Evolutionary conservation across 2,888 invertebrate species (phyloP), one percentile per base, ranked within the genome.

Genomic region (Drosophila kanekoi): DNA sequence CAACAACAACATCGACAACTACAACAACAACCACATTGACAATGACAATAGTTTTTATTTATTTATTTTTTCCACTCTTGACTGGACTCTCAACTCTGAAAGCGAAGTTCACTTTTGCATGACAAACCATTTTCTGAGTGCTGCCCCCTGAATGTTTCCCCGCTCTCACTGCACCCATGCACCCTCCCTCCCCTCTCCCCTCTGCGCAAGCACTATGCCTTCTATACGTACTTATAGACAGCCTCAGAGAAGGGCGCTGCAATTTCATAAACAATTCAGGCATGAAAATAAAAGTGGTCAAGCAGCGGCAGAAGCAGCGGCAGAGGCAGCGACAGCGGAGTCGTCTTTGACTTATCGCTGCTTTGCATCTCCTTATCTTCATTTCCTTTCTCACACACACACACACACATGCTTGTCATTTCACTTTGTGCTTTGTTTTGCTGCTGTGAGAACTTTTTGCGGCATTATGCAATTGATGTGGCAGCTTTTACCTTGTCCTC

Each of bases 281-380:
- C 86, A 87, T 86, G 81, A 86, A 86, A 85, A 87, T 85, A 86
- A 85, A 87, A 86, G 87, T 86, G 87, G 82, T 87, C 80, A 82
- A 73, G 71, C 75, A 65, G 71, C 59, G 32, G 45, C 59, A 23
- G 10, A 38, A 11, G 32, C 23, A 16, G 20, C 40, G 23, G 11
- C 47, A 72, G 67, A 70, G 49, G 68, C 51, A 16, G 35, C 49
- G 40, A 10, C 52, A 13, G 41, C 38, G 14, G 28, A 18, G 41
- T 13, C 41, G 57, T 53, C 68, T 68, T 68, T 45, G 58, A 68
- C 68, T 70, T 74, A 73, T 71, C 61, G 53, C 57, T 76, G 65
- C 61, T 66, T 67, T 72, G 76, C 76, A 72, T 81, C 72, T 67
- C 44, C 45, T 77, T 65, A 58, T 64, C 74, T 66, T 68, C 51